phyloP scores from a whole-genome alignment of 2,888 invertebrate genomes.

The Esperia sulphurella region DNA sequence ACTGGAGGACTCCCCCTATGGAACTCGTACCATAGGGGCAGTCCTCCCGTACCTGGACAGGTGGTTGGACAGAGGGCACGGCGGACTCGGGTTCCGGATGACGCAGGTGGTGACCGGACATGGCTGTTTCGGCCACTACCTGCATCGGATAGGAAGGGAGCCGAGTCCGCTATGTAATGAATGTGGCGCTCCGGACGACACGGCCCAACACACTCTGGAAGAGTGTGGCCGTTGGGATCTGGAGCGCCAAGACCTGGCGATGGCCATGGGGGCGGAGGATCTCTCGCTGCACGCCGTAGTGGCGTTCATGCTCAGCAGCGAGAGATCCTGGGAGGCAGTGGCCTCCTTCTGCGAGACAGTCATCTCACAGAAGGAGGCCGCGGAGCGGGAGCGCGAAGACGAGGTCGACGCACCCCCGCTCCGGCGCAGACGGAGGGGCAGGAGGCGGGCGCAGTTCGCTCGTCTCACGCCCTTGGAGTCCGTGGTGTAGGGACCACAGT shows the following conservation, averaged over 20 bases:
- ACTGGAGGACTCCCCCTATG: not conserved
- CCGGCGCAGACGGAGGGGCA: no score
- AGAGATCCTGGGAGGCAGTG: conserved; percentile 9
- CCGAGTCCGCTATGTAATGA: conserved; percentile 1
- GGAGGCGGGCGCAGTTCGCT: not conserved
- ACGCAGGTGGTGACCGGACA: no score
- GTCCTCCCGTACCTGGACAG: no score
- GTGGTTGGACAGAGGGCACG: not conserved
- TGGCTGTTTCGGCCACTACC: not conserved
- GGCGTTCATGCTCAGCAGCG: conserved; percentile 6
- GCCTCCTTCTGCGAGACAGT: conserved; percentile 7
- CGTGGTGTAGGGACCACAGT: not conserved
- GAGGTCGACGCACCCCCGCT: no score
- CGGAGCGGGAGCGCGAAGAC: not conserved
- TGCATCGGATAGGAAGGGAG: conserved; percentile 2
- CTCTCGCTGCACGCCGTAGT: conserved; percentile 10
- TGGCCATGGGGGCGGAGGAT: not conserved
- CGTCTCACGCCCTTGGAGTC: not conserved
- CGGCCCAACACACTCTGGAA: conserved; percentile 5
- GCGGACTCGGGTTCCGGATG: not conserved
- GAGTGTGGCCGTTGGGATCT: not conserved
- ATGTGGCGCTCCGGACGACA: conserved; percentile 1
- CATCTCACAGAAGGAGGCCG: conserved; percentile 5
- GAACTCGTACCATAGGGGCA: not conserved
- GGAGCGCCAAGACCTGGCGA: not conserved